These are phyloP conservation scores for Seriola quinqueradiata DNA, from an alignment of 2,113 vertebrate species.

Conservation along the genomic window DNA sequence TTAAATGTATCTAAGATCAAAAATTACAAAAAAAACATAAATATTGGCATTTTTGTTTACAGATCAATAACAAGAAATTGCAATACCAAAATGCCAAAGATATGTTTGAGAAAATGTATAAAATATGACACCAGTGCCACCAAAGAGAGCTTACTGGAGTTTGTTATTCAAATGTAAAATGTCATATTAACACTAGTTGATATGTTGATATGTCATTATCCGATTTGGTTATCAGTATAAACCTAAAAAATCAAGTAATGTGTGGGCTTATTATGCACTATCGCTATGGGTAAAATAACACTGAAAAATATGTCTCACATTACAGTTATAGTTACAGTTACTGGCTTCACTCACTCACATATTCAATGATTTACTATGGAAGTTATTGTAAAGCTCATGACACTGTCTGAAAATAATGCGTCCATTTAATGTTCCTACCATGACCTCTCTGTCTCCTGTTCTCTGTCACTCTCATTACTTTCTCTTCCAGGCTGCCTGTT, in stretches of 20 bases:
- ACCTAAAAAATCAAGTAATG: not conserved
- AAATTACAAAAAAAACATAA: too few relatives aligned
- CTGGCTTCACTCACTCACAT: not conserved
- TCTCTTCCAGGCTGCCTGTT: slow-evolving; percentile 90
- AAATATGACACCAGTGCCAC: not conserved
- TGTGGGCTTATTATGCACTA: not conserved
- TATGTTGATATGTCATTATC: not conserved
- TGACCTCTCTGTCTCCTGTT: not conserved
- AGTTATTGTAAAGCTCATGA: not conserved
- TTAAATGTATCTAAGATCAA: not conserved
- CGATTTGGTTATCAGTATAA: not conserved
- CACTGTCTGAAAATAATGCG: not conserved
- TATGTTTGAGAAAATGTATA: not conserved
- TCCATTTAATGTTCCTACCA: not conserved
- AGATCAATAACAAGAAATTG: too few relatives aligned
- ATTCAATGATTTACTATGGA: not conserved
- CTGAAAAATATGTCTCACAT: not conserved
- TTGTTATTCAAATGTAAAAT: not conserved
- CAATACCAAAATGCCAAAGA: not conserved
- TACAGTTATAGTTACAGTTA: not conserved
- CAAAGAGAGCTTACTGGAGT: not conserved
- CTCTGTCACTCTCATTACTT: not conserved
- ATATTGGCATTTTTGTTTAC: too few relatives aligned
- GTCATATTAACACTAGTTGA: not conserved
- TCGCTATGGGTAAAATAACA: not conserved